Evolutionary conservation across 2,113 vertebrate species (phyloP).

Genomic region (Pseudorasbora parva): DNA sequence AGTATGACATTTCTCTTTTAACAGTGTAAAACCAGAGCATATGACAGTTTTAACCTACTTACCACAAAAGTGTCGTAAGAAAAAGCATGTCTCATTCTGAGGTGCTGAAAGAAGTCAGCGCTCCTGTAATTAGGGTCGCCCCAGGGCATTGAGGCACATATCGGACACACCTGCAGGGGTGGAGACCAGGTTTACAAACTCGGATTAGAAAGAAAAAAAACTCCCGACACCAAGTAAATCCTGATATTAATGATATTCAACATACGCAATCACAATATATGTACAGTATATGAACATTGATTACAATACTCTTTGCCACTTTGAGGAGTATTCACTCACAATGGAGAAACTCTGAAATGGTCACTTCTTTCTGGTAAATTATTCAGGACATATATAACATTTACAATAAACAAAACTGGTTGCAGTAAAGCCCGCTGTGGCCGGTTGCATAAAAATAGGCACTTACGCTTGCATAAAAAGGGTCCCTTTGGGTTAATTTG

Average conservation of each 20-base stretch:
- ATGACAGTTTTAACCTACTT: constrained; percentile 60
- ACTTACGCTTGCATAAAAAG: too few relatives aligned
- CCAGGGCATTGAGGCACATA: constrained; percentile 99
- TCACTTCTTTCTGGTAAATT: too few relatives aligned
- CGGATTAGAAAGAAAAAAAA: background rate
- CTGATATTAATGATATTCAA: background rate
- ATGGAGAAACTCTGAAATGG: too few relatives aligned
- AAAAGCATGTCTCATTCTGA: constrained; percentile 92
- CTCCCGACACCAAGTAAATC: background rate
- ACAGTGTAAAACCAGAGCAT: background rate
- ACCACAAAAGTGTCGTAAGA: constrained; percentile 99
- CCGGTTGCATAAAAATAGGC: too few relatives aligned
- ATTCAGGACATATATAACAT: too few relatives aligned
- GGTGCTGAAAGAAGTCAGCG: constrained; percentile 94
- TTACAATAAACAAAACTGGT: too few relatives aligned
- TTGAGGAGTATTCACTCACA: too few relatives aligned
- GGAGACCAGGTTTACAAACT: background rate
- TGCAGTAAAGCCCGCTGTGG: too few relatives aligned
- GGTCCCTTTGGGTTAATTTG: too few relatives aligned
- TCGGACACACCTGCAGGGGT: constrained; percentile 89
- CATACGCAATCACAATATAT: background rate
- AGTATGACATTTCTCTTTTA: background rate
- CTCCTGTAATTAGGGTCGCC: constrained; percentile 95
- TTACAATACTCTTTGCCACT: too few relatives aligned
- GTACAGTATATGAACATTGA: too few relatives aligned